A percentile compares a stretch with the other conserved stretches of the same genome.
phyloP scores from a whole-genome alignment of 2,888 invertebrate species.

The Protonemura montana region DNA sequence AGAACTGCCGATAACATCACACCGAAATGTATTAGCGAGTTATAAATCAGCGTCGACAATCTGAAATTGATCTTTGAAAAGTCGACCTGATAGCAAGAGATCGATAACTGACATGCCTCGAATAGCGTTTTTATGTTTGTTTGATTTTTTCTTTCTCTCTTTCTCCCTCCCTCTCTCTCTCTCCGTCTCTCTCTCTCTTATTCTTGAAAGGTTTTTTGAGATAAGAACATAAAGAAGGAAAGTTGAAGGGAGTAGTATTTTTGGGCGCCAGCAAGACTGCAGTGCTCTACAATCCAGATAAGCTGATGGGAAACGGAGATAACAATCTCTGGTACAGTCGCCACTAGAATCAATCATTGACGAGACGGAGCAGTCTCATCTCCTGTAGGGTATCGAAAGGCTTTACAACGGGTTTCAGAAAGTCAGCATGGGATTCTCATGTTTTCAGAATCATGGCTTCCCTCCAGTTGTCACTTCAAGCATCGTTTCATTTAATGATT shows the following conservation, averaged over 20 bases:
- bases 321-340: conserved; percentile 36
- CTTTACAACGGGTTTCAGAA: no score
- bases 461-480: no score
- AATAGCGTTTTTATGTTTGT: conserved; percentile 40
- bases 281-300: conserved; percentile 33
- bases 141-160: conserved; percentile 39
- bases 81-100: conserved; percentile 39
- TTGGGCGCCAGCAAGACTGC: conserved; percentile 37
- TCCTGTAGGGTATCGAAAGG: neutral
- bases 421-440: no score
- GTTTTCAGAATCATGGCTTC: no score
- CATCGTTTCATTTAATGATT: no score
- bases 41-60: conserved; percentile 46
- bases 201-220: conserved; percentile 37
- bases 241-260: conserved; percentile 27
- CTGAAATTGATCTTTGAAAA: conserved; percentile 45
- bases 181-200: neutral
- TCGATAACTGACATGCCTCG: conserved; percentile 39
- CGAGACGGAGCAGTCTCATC: neutral
- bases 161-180: conserved; percentile 16
- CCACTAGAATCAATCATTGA: conserved; percentile 7
- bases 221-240: conserved; percentile 40
- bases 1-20: conserved; percentile 30
- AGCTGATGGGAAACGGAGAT: conserved; percentile 32
- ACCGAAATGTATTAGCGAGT: conserved; percentile 46